Percentiles rank a stretch among this genome's conserved stretches.
Evolutionary conservation across 2,113 vertebrate species (phyloP).

Genomic region (Prionailurus bengalensis): DNA sequence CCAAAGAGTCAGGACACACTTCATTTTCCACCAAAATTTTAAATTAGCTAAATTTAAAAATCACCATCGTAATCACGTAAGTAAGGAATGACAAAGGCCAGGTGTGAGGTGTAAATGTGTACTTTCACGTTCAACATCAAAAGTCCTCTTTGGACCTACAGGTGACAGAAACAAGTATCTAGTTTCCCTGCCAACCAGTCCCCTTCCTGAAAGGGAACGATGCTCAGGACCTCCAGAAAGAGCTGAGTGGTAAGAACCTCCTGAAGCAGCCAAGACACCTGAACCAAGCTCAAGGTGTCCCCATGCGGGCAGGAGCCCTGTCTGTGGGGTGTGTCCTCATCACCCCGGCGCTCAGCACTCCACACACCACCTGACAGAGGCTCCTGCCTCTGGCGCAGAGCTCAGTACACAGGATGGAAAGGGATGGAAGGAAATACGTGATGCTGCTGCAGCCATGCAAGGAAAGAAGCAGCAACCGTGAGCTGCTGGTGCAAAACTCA

Average conservation of each 20-base stretch:
- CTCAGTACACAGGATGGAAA: background rate
- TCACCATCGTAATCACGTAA: background rate
- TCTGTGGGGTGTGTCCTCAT: accelerated
- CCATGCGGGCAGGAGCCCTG: background rate
- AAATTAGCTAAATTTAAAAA: slow-evolving; percentile 3
- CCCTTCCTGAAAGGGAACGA: background rate
- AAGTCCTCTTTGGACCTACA: background rate
- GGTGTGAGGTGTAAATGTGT: background rate
- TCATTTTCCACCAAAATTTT: slow-evolving; percentile 67
- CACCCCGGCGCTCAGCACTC: background rate
- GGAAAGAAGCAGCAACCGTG: background rate
- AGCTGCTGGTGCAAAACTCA: background rate
- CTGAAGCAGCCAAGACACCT: background rate
- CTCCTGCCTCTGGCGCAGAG: too few species aligned
- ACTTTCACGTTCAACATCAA: background rate
- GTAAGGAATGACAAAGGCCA: background rate
- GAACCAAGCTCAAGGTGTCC: background rate
- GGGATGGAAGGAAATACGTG: accelerated
- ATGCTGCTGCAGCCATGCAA: accelerated
- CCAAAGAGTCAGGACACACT: slow-evolving; percentile 74
- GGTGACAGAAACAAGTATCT: background rate
- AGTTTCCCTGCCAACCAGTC: background rate
- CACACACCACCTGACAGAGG: background rate
- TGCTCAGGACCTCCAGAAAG: background rate
- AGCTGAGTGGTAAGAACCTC: background rate